These are phyloP conservation scores for Cephus nigrinus DNA, from an alignment of 2,888 invertebrate genomes.

Conservation along the genomic window DNA sequence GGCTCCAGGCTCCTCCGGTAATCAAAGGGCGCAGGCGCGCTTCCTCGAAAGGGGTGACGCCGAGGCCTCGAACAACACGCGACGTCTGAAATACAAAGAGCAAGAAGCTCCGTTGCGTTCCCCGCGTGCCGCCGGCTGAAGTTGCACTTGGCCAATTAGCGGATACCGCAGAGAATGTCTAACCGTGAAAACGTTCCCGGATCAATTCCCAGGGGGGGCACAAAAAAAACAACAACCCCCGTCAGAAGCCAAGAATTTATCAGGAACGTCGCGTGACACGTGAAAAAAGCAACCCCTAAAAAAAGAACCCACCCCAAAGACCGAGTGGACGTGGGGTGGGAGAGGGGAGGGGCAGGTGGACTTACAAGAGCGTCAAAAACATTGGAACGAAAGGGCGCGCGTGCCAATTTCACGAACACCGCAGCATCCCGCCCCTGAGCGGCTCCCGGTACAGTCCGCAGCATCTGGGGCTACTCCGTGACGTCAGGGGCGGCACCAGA, in stretches of 20 bases:
- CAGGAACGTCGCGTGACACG: not conserved
- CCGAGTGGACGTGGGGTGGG: not conserved
- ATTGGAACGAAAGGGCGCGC: not conserved
- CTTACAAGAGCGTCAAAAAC: not conserved
- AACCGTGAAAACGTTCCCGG: not conserved
- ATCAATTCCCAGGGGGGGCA: not conserved
- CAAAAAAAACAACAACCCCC: not conserved
- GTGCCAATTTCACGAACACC: not conserved
- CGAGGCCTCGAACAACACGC: not conserved
- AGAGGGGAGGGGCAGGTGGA: not conserved
- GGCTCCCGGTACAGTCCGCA: not conserved
- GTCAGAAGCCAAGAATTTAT: not conserved
- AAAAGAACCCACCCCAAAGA: not conserved
- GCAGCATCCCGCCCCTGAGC: not conserved
- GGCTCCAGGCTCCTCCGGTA: not conserved
- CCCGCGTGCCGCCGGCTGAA: constrained; percentile 31
- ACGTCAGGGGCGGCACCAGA: constrained; percentile 44
- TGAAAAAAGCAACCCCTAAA: not conserved
- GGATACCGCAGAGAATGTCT: constrained; percentile 37
- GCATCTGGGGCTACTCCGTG: not conserved
- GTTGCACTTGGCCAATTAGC: constrained; percentile 41
- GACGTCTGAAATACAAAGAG: not conserved
- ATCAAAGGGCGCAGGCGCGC: not conserved
- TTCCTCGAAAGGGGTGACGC: not conserved
- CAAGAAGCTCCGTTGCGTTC: constrained; percentile 26